Percentiles rank a stretch among this genome's conserved stretches.
phyloP scores from a whole-genome alignment of 2,797 vertebrate genomes.

The Anableps anableps region DNA sequence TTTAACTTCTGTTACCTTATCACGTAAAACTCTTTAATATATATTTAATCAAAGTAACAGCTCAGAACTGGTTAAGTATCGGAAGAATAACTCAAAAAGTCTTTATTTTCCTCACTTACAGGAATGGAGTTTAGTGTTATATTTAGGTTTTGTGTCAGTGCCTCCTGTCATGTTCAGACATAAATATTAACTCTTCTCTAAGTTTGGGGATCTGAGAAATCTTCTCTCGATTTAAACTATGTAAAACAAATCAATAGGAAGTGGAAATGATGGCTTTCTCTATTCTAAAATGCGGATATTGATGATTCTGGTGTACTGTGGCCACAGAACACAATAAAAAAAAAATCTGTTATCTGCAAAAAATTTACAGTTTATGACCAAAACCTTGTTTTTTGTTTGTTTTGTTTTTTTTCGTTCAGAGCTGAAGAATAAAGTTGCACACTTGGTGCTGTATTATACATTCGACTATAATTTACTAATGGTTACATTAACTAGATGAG shows the following conservation, averaged over 20 bases:
- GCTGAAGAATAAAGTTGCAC: background rate
- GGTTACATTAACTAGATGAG: too few species aligned
- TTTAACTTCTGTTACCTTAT: background rate
- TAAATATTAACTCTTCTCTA: background rate
- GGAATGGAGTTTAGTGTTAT: background rate
- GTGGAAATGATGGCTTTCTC: background rate
- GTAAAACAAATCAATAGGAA: background rate
- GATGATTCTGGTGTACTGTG: background rate
- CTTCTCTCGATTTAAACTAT: background rate
- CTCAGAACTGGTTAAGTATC: background rate
- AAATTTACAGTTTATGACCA: background rate
- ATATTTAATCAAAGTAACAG: background rate
- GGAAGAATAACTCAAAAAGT: background rate
- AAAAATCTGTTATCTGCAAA: background rate
- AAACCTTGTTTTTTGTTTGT: too few species aligned
- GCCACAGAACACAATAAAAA: background rate
- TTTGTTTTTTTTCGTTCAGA: background rate
- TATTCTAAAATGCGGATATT: background rate
- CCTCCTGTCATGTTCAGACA: background rate
- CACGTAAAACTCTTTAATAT: background rate
- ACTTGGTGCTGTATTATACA: background rate
- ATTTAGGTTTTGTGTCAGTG: background rate
- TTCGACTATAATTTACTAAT: background rate
- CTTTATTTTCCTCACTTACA: background rate
- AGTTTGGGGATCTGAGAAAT: background rate